These are phyloP conservation scores for Phalacrocorax carbo DNA, from an alignment of 2,113 vertebrate species.

Conservation along the genomic window DNA sequence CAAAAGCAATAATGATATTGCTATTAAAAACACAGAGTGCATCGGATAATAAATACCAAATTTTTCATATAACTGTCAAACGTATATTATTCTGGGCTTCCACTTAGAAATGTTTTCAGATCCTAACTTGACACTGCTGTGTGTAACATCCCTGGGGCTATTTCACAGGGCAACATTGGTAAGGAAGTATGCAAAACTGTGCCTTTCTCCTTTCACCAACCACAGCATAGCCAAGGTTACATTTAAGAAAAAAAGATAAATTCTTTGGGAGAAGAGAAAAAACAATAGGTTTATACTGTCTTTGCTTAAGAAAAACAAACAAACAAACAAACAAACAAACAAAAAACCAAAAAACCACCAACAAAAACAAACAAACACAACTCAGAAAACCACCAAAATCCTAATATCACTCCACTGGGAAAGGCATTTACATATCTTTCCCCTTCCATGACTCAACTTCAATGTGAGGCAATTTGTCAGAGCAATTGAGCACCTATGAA, in stretches of 20 bases:
- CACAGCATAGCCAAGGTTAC: neutral
- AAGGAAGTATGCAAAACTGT: neutral
- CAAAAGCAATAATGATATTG: slow-evolving; percentile 1
- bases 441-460: neutral
- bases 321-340: no score
- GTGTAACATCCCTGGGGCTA: neutral
- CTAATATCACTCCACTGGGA: neutral
- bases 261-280: neutral
- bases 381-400: neutral
- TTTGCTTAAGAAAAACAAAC: neutral
- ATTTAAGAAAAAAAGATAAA: neutral
- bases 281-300: neutral
- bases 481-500: slow-evolving; percentile 42
- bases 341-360: no score
- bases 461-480: slow-evolving; percentile 8
- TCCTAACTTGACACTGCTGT: neutral
- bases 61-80: slow-evolving; percentile 36
- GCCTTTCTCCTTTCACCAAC: neutral
- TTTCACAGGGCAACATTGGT: neutral
- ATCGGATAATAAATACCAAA: slow-evolving; percentile 22
- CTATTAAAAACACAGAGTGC: neutral
- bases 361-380: no score
- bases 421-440: neutral
- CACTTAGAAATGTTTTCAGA: slow-evolving; percentile 1
- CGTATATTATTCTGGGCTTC: neutral